Evolutionary conservation across 2,797 vertebrate genomes (phyloP), one percentile per base, ranked within the genome.

Genomic region (Gouania willdenowi): DNA sequence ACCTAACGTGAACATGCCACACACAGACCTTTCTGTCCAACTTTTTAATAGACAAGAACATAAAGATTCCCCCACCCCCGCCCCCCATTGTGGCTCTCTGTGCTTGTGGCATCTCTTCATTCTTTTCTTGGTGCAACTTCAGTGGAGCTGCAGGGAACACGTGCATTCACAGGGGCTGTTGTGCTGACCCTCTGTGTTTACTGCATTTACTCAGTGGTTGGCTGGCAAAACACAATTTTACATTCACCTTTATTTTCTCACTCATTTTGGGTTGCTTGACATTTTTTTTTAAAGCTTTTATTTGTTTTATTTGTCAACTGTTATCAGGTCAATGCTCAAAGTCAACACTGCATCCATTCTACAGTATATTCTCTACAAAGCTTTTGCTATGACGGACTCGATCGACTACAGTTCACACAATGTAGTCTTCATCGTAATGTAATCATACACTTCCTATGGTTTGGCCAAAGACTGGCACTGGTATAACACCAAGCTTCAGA

Each of bases 71-170:
- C n/a, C n/a, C n/a, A n/a, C n/a, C n/a, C n/a, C n/a, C n/a, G n/a
- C n/a, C n/a, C 46, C 72, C 79, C 53, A 79, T 76, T 61, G 81
- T 87, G 85, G 77, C 57, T 56, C 41, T 75, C 54, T 53, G 48
- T 72, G 61, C 73, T 41, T 52, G 68, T 82, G 83, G 83, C 67
- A 70, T 84, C 79, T 83, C 46, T 50, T 54, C 46, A 31, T 57
- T 67, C 68, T 34, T 39, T 60, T 76, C 57, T 71, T 66, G 27
- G 34, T 43, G 13, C 14, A 57, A 53, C 68, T 77, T 64, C 33
- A 42, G 39, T 66, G 33, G 60, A 74, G 56, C 35, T 66, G 61
- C 7, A 26, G 27, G n/a, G 56, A 35, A 19, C n/a, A n/a, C 36
- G 38, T 51, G 44, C 41, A 32, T 77, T 47, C 38, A 72, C 53